phyloP scores from a whole-genome alignment of 2,797 vertebrate genomes.

The Staurois parvus region DNA sequence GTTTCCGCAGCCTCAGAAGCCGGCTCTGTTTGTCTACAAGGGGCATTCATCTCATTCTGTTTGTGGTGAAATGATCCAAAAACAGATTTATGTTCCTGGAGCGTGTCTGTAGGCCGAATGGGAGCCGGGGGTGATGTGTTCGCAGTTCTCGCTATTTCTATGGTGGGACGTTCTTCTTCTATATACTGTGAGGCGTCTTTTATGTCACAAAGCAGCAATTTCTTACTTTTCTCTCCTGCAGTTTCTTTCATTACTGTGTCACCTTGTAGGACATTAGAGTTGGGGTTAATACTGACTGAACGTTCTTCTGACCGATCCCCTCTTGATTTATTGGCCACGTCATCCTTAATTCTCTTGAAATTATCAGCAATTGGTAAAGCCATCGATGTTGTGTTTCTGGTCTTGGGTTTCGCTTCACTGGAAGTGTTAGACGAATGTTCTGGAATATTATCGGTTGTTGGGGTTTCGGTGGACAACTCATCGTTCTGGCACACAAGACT shows the following conservation, averaged over 20 bases:
- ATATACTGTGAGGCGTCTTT: too few species aligned
- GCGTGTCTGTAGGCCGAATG: background rate
- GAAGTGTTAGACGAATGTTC: background rate
- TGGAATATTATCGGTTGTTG: background rate
- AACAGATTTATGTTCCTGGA: background rate
- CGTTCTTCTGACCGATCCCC: background rate
- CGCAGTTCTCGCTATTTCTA: background rate
- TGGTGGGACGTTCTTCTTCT: background rate
- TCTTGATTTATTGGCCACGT: background rate
- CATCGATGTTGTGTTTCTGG: too few species aligned
- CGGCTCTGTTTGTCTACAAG: constrained; percentile 51
- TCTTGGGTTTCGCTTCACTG: too few species aligned
- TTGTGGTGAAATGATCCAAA: constrained; percentile 33
- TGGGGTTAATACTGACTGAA: background rate
- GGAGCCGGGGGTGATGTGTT: background rate
- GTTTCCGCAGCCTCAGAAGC: constrained; percentile 58
- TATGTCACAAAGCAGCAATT: background rate
- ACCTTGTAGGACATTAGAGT: constrained; percentile 8
- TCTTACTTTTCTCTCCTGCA: too few species aligned
- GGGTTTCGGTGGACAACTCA: background rate
- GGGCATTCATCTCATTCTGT: constrained; percentile 52
- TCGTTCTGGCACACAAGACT: too few species aligned
- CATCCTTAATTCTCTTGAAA: background rate
- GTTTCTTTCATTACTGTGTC: constrained; percentile 20
- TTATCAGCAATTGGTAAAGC: too few species aligned